These are phyloP conservation scores for human DNA, from an alignment of 2,113 vertebrate species.

Conservation along the genomic window GRCh38 chr11:114758001-114758500, in stretches of 20 bases:
- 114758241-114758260: background rate
- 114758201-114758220: background rate
- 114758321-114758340: background rate
- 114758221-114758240: background rate
- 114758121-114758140: background rate
- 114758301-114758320: background rate
- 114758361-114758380: background rate
- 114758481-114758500: background rate
- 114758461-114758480: background rate
- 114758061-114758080: background rate
- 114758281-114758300: background rate
- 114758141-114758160: background rate
- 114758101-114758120: background rate
- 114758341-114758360: background rate
- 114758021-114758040: slow-evolving; percentile 25
- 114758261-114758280: background rate
- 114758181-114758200: background rate
- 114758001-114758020: slow-evolving; percentile 62
- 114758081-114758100: background rate
- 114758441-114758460: background rate
- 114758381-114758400: background rate
- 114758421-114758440: background rate
- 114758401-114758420: background rate
- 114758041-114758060: slow-evolving; percentile 35
- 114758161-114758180: background rate